A percentile compares a stretch with the other conserved stretches of the same genome.
These are phyloP conservation scores for Alsophila aescularia DNA, from an alignment of 2,888 invertebrate species.

Conservation along the genomic window DNA sequence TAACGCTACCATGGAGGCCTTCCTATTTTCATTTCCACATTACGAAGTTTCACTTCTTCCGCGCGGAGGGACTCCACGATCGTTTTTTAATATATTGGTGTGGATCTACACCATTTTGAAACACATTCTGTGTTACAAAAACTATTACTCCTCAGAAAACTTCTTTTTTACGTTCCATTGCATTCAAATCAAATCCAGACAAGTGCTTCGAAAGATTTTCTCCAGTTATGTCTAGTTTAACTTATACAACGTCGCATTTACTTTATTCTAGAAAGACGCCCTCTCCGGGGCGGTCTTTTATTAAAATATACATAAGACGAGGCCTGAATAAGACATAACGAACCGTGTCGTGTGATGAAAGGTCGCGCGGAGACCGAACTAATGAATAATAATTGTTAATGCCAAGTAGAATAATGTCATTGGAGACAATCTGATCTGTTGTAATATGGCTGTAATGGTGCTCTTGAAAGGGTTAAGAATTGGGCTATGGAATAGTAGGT, in stretches of 20 bases:
- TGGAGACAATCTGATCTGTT: conserved; percentile 50
- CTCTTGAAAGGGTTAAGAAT: conserved; percentile 28
- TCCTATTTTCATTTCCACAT: too few species aligned
- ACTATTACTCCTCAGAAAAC: too few species aligned
- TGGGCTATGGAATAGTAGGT: not conserved
- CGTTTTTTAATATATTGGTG: too few species aligned
- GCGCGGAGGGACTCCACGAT: too few species aligned
- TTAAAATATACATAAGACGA: conserved; percentile 63
- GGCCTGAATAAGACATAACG: conserved; percentile 72
- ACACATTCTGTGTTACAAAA: too few species aligned
- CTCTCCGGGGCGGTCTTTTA: conserved; percentile 54
- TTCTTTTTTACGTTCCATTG: not conserved
- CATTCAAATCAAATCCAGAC: not conserved
- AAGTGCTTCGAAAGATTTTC: not conserved
- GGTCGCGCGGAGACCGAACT: conserved; percentile 57
- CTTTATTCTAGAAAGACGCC: conserved; percentile 34
- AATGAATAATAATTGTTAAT: conserved; percentile 75
- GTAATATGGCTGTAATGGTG: conserved; percentile 29
- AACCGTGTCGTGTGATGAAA: conserved; percentile 69
- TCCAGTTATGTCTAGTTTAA: not conserved
- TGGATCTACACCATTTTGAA: too few species aligned
- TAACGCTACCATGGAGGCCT: too few species aligned
- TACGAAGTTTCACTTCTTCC: too few species aligned
- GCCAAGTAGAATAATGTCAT: conserved; percentile 49
- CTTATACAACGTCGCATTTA: conserved; percentile 21